These are phyloP conservation scores for Hemibagrus wyckioides DNA, from an alignment of 2,113 vertebrate genomes.

Conservation along the genomic window DNA sequence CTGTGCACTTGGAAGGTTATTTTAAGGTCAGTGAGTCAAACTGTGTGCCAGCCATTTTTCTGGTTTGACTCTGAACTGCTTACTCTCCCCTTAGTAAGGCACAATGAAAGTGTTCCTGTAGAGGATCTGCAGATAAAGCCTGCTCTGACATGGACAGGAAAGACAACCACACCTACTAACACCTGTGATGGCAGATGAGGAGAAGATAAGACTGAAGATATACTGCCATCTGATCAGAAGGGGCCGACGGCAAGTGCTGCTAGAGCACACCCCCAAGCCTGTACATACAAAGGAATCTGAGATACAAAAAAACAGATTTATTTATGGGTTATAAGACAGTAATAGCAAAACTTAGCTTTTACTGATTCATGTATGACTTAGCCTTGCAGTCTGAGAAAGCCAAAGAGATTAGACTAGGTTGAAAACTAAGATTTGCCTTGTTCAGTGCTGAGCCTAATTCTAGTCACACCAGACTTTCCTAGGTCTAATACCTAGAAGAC, in stretches of 20 bases:
- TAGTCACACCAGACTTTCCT: too few relatives aligned
- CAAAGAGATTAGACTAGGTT: not conserved
- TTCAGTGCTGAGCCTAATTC: not conserved
- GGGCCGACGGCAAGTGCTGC: not conserved
- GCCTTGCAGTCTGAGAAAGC: not conserved
- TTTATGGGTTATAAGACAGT: conserved; percentile 11
- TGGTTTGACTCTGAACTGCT: conserved; percentile 16
- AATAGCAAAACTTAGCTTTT: not conserved
- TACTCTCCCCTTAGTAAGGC: not conserved
- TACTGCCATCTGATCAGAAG: conserved; percentile 35
- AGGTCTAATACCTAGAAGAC: not conserved
- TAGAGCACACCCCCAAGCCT: conserved; percentile 21
- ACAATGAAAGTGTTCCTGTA: conserved; percentile 43
- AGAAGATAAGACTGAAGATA: conserved; percentile 62
- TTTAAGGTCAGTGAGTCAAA: conserved; percentile 37
- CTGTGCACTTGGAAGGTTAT: conserved; percentile 8
- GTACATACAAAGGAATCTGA: conserved; percentile 25
- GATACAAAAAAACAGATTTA: conserved; percentile 10
- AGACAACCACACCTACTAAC: conserved; percentile 64
- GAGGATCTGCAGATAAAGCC: conserved; percentile 39
- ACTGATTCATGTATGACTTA: not conserved
- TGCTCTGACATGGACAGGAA: conserved; percentile 63
- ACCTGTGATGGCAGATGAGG: conserved; percentile 74
- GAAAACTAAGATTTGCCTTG: not conserved
- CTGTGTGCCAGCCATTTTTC: conserved; percentile 13